phyloP scores from a whole-genome alignment of 2,113 vertebrate species.

The Puffinus mauretanicus region DNA sequence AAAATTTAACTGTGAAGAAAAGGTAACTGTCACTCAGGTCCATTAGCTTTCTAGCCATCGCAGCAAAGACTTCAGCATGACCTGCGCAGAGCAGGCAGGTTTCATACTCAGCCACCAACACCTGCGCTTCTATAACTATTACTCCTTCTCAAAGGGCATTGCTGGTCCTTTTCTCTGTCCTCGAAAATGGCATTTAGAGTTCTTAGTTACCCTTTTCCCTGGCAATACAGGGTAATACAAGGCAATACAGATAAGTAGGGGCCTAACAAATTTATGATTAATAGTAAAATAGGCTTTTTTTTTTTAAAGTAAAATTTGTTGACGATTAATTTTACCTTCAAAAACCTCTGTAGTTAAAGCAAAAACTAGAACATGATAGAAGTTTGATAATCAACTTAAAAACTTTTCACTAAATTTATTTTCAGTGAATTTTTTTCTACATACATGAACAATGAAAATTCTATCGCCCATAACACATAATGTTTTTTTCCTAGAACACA shows the following conservation, averaged over 20 bases:
- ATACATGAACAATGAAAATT: background rate
- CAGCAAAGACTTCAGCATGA: background rate
- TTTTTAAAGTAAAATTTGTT: background rate
- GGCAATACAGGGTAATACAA: background rate
- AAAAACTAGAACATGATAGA: background rate
- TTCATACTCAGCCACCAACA: background rate
- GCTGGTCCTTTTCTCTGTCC: background rate
- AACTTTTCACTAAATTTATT: background rate
- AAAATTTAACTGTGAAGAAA: background rate
- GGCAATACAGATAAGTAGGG: background rate
- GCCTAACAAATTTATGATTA: background rate
- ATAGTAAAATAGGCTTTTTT: background rate
- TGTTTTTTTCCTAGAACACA: rapidly evolving
- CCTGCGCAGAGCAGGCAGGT: background rate
- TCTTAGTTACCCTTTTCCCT: background rate
- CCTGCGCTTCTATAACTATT: background rate
- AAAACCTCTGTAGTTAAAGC: background rate
- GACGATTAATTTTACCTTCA: background rate
- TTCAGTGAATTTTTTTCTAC: background rate
- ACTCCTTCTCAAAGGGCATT: background rate
- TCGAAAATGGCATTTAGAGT: background rate
- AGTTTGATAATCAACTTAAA: background rate
- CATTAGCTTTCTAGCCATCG: background rate
- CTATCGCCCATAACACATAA: background rate
- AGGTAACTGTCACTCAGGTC: background rate